These are phyloP conservation scores for Hesperia comma DNA, from an alignment of 2,888 invertebrate genomes.

Conservation along the genomic window DNA sequence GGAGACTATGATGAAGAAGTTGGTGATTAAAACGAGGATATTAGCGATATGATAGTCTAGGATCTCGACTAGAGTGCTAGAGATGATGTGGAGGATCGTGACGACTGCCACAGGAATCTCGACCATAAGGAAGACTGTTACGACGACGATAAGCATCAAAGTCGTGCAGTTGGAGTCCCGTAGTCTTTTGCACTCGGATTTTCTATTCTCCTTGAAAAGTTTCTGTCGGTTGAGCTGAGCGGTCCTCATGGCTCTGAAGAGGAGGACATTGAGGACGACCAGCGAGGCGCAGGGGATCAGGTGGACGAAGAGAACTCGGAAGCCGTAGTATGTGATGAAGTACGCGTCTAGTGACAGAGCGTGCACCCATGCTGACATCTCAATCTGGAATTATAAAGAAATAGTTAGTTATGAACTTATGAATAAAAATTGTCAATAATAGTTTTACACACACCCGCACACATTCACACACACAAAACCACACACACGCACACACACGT, in stretches of 20 bases:
- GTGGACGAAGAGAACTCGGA: conserved; percentile 96
- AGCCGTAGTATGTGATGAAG: conserved; percentile 92
- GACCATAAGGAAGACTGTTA: conserved; percentile 91
- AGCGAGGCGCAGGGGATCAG: conserved; percentile 94
- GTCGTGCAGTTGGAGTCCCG: conserved; percentile 94
- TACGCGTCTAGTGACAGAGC: conserved; percentile 89
- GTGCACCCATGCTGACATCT: conserved; percentile 88
- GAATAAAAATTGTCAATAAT: no score
- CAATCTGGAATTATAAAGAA: conserved; percentile 58
- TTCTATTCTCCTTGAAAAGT: conserved; percentile 89
- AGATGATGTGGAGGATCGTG: conserved; percentile 92
- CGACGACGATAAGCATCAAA: conserved; percentile 93
- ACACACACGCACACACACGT: no score
- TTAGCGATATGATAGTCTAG: conserved; percentile 91
- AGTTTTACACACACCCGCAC: no score
- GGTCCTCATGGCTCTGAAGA: conserved; percentile 93
- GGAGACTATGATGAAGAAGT: conserved; percentile 95
- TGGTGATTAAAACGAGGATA: conserved; percentile 91
- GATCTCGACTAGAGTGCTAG: conserved; percentile 88
- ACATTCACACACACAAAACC: no score
- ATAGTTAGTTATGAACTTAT: no score
- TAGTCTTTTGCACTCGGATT: conserved; percentile 90
- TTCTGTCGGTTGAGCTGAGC: conserved; percentile 91
- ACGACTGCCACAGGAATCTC: conserved; percentile 94
- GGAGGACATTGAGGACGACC: conserved; percentile 93